A percentile compares a stretch with the other conserved stretches of the same genome.
Conservation (phyloP, 2,113 vertebrate genomes). For the Felis chaus region DNA sequence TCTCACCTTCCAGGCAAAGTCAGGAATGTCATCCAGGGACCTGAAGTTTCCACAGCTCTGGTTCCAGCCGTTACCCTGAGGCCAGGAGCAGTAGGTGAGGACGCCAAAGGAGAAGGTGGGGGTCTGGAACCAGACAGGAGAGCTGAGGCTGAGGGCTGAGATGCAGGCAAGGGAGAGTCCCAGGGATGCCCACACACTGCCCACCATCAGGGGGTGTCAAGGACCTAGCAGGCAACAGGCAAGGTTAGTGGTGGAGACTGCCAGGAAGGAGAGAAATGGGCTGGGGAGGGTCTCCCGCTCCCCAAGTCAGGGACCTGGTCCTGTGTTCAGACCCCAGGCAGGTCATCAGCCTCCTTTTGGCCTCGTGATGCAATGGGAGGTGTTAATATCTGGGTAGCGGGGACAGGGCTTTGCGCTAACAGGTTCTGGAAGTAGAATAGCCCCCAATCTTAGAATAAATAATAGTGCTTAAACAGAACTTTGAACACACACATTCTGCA, state of each 20-base stretch:
- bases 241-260: not conserved
- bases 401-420: not conserved
- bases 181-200: conserved; percentile 28
- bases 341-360: not conserved
- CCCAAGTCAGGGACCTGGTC: not conserved
- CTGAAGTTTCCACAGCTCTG: conserved; percentile 49
- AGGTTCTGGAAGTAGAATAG: not conserved
- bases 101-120: conserved; percentile 54
- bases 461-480: not conserved
- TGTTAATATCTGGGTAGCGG: not conserved
- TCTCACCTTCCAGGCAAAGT: conserved; percentile 70
- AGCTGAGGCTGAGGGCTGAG: conserved; percentile 28
- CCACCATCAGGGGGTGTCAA: not conserved
- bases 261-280: not conserved
- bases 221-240: not conserved
- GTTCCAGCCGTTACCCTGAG: conserved; percentile 29
- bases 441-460: not conserved
- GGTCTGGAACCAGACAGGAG: conserved; percentile 64
- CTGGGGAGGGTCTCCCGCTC: fast-evolving
- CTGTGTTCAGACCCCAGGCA: not conserved
- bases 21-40: conserved; percentile 47
- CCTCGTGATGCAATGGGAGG: not conserved
- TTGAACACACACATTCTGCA: not conserved
- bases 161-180: conserved; percentile 12
- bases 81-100: conserved; percentile 64